A percentile compares a stretch with the other conserved stretches of the same genome.
These are phyloP conservation scores for Silvanus unidentatus DNA, from an alignment of 2,888 invertebrate genomes.

Conservation along the genomic window DNA sequence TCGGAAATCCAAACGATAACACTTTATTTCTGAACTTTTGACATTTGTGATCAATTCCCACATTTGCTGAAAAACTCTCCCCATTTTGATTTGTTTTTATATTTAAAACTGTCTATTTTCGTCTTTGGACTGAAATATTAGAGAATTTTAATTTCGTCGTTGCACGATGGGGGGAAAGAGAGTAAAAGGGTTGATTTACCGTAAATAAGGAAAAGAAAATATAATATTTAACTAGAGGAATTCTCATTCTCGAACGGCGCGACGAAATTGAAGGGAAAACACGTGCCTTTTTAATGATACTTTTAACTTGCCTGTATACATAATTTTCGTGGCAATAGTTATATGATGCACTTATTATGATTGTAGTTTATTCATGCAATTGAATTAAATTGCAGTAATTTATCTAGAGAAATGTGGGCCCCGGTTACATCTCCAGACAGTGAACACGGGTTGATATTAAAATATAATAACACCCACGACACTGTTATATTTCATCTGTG, in stretches of 20 bases:
- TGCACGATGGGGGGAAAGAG: background rate
- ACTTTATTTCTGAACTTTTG: conserved; percentile 29
- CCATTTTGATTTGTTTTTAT: background rate
- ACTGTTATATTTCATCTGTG: conserved; percentile 11
- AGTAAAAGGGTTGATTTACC: background rate
- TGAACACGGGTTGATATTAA: conserved; percentile 9
- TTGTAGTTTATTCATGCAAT: conserved; percentile 31
- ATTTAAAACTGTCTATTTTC: background rate
- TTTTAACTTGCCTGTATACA: background rate
- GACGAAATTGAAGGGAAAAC: too few relatives aligned
- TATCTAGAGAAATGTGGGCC: conserved; percentile 36
- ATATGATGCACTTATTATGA: conserved; percentile 5
- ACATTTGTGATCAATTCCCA: conserved; percentile 34
- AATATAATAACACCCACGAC: conserved; percentile 11
- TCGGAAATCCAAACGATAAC: too few relatives aligned
- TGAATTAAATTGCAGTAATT: conserved; percentile 38
- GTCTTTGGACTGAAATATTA: too few relatives aligned
- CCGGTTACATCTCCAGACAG: conserved; percentile 28
- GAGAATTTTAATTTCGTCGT: background rate
- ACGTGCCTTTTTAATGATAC: too few relatives aligned
- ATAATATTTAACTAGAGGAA: too few relatives aligned
- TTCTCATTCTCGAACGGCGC: too few relatives aligned
- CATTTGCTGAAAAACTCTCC: conserved; percentile 14
- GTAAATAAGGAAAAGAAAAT: too few relatives aligned
- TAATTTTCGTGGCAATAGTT: background rate